Base-by-base conservation (phyloP, 2,888 invertebrate genomes). In the Steinernema carpocapsae region DNA sequence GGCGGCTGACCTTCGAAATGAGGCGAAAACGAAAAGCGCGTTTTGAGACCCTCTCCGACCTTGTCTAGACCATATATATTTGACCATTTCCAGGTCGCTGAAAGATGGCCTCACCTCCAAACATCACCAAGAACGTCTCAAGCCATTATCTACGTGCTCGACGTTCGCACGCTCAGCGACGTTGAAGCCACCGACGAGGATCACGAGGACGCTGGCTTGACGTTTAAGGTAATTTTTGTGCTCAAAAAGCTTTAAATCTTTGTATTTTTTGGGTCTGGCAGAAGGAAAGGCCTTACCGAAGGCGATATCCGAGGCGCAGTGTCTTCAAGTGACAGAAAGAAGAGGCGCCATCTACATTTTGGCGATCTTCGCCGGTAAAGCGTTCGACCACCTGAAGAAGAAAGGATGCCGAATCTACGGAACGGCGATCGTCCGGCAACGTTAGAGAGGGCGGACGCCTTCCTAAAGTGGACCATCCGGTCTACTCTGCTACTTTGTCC, bases 401-500 rank as follows among this genome's bases (percentile, higher is more conserved):
- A 29, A 17, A 17, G 17, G 32, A 26, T 64, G 64, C 37, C 29
- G 64, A 26, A n/a, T 64, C 12, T 64, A 26, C 32, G 64, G 64
- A 3, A 64, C 32, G 1, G 17, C 64, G 3, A 64, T 64, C 64
- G 64, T 64, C 64, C 24, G 24, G 32, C 29, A 64, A 29, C 19
- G 7, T 32, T 2, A 1, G 1, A 1, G 32, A 29, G n/a, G 29
- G 17, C 19, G 64, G n/a, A 1, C 29, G 64, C 3, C 64, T 64
- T 32, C 64, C 64, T 29, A 64, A 64, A 32, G 32, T 26, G 2
- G 17, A 70, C 4, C 79, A 79, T 77, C 78, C 82, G 0, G 70
- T 81, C 12, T 80, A 51, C 51, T 79, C 81, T 17, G 75, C 76
- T 52, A 73, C 75, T 37, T 76, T 82, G 37, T 72, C 76, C 10